Evolutionary conservation across 2,888 invertebrate genomes (phyloP), one percentile per base, ranked within the genome.

Genomic region (Diaperis boleti): DNA sequence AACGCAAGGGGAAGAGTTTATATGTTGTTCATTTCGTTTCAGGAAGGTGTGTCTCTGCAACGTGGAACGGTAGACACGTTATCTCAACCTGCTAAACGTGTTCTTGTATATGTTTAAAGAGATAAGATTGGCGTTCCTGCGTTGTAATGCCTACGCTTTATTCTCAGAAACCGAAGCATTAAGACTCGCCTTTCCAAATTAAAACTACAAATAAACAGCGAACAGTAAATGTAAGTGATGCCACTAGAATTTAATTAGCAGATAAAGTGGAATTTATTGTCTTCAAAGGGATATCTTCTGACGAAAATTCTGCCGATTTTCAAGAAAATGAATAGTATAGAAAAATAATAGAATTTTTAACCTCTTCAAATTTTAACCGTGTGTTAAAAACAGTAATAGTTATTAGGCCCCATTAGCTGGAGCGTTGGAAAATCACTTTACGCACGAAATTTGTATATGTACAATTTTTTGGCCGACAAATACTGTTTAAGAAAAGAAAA

Each of bases 101-200:
- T 65, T 62, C 69, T 70, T 68, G 69, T 67, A 69, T 71, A 69
- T 68, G 68, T 67, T 69, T 68, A 68, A 61, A 31, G 52, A 69
- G 70, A 70, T 70, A 71, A 71, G 71, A 71, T 71, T 69, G 60
- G 66, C 65, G 63, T 59, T 65, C 64, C 55, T 55, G 57, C 50
- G 47, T 57, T 64, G 59, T 66, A 66, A 66, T 61, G 62, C 64
- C 62, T 62, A 63, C 65, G 59, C 57, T 67, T 62, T 62, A 62
- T 59, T 52, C 52, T 67, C 42, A 60, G 59, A 45, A 60, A 37
- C 8, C 44, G 56, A 65, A 65, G 54, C 60, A 62, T 64, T 64
- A 62, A 55, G 49, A 59, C 8, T 13, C 44, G 31, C 54, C 14
- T 59, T 59, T 52, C 31, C 45, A 45, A 60, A 49, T 33, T 45